Base-by-base conservation (phyloP, 2,797 vertebrate genomes). In the Arrhamphus sclerolepis region DNA sequence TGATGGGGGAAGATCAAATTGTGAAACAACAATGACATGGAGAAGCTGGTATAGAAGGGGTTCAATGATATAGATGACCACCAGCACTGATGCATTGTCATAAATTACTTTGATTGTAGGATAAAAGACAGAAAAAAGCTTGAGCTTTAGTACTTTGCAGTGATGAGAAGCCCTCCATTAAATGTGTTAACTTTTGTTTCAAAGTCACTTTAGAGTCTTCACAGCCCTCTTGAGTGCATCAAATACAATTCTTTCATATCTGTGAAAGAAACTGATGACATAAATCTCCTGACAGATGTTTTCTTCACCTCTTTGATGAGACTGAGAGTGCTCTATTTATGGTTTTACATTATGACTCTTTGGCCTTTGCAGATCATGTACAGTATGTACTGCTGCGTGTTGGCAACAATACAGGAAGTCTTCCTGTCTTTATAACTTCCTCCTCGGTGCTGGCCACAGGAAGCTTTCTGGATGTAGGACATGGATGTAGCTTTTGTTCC, bases 361-460 rank as follows among this genome's bases (percentile, higher is more conserved):
- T 4, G 66, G 58, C 49, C 46, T 40, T 62, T 24, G n/a, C 14
- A 1, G 40, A 54, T 26, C 72, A 41, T 19, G 66, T 21, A 55
- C 49, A 16, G 46, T 64, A 62, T 38, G 17, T 59, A 11, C 72
- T 24, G 55, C 70, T 73, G 20, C 46, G 47, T 22, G 61, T 31
- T 77, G 80, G 74, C 80, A 82, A 81, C 81, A 70, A 81, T 88
- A 85, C 89, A 92, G 92, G 92, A 94, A 93, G 87, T 92, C 78
- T 88, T 93, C 86, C 80, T 63, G 80, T 46, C 86, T 92, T 91
- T 90, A 93, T 93, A 88, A 87, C 90, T 93, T 93, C 93, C 92
- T 85, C 46, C 78, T 60, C 51, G 28, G 89, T 60, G 43, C 46
- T 20, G 84, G 46, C 75, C 82, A 68, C 86, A 81, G 90, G 88